Conservation (phyloP, 2,797 vertebrate genomes). For the Tragelaphus eurycerus region DNA sequence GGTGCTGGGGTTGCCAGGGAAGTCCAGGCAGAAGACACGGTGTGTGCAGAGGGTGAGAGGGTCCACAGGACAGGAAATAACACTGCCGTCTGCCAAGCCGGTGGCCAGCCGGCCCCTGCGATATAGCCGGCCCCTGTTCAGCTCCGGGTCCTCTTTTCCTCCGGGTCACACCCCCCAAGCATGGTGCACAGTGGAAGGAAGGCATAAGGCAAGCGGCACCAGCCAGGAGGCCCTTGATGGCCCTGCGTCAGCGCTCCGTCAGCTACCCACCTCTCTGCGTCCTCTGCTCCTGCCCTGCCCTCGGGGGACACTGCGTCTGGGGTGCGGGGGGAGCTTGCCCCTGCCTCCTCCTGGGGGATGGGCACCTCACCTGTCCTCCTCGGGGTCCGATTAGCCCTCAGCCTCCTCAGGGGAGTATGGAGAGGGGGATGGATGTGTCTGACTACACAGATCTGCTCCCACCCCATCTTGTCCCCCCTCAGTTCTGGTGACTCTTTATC, state of each 20-base stretch:
- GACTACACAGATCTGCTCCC: not conserved
- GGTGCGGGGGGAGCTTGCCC: too few species aligned
- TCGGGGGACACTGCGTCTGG: accelerated
- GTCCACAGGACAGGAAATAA: not conserved
- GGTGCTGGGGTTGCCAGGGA: not conserved
- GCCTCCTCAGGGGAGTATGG: not conserved
- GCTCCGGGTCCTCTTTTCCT: not conserved
- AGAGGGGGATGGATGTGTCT: not conserved
- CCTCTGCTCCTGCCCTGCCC: not conserved
- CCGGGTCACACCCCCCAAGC: not conserved
- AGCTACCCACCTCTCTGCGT: not conserved
- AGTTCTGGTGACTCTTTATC: not conserved
- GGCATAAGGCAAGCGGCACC: not conserved
- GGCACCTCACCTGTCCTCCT: not conserved
- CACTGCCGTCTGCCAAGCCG: accelerated
- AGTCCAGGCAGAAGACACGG: not conserved
- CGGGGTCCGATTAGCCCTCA: not conserved
- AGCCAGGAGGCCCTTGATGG: not conserved
- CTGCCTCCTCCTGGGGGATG: not conserved
- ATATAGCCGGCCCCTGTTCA: not conserved
- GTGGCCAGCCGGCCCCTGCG: too few species aligned
- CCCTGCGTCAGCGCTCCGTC: not conserved
- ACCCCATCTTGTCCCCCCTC: not conserved
- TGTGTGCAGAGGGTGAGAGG: accelerated
- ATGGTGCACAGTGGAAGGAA: not conserved